Evolutionary conservation across 2,888 invertebrate species (phyloP).

Genomic region (Cephus runcator): DNA sequence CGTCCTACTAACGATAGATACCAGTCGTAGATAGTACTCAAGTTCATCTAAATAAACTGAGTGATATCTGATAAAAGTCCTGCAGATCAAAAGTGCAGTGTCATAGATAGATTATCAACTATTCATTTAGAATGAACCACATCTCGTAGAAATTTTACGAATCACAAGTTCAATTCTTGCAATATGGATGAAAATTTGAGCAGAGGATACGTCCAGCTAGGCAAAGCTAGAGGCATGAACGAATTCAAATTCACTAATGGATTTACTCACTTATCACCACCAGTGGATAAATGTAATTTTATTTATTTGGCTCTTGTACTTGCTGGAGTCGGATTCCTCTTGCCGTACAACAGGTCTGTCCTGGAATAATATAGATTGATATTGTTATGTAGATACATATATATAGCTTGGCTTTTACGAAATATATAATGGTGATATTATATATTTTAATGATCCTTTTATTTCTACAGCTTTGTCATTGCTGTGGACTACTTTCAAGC

Average conservation of each 20-base stretch:
- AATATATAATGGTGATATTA: background rate
- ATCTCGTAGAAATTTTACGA: background rate
- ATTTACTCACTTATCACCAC: conserved; percentile 73
- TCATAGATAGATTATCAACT: background rate
- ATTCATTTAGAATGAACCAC: background rate
- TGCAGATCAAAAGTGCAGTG: background rate
- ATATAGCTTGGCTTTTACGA: conserved; percentile 73
- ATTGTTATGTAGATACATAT: background rate
- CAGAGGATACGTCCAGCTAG: conserved; percentile 72
- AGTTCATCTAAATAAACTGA: background rate
- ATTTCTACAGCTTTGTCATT: conserved; percentile 83
- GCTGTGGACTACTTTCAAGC: conserved; percentile 93
- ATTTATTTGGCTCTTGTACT: conserved; percentile 82
- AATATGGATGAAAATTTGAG: conserved; percentile 75
- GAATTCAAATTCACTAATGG: conserved; percentile 68
- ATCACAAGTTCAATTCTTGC: background rate
- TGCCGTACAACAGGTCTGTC: conserved; percentile 89
- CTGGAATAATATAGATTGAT: background rate
- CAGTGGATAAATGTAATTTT: conserved; percentile 76
- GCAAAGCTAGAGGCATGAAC: conserved; percentile 72
- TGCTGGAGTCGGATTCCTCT: conserved; percentile 88
- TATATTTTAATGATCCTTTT: conserved; percentile 19
- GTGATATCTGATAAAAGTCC: background rate
- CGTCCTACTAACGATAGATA: background rate
- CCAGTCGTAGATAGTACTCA: background rate